Conservation (phyloP, 2,797 vertebrate species). For the Phoxinus dragarum region DNA sequence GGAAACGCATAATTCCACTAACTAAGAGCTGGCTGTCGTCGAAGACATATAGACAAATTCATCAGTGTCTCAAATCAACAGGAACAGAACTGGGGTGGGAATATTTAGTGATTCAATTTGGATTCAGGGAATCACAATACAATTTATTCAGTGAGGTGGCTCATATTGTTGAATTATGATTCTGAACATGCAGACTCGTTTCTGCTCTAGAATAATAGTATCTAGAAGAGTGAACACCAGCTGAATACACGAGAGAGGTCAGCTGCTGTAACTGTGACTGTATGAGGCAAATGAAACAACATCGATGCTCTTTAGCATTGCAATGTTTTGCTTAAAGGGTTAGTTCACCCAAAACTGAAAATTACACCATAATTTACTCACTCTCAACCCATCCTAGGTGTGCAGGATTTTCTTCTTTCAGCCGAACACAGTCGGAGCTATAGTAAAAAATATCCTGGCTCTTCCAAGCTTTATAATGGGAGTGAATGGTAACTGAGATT, state of each 20-base stretch:
- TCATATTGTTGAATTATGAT: background rate
- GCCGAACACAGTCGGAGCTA: too few species aligned
- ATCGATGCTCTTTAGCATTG: background rate
- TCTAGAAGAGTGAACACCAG: background rate
- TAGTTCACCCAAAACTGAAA: too few species aligned
- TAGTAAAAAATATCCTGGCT: too few species aligned
- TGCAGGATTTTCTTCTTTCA: too few species aligned
- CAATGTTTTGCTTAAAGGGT: background rate
- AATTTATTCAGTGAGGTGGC: background rate
- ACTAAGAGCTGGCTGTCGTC: too few species aligned
- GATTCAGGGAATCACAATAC: background rate
- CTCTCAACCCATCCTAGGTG: too few species aligned
- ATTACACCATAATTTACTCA: too few species aligned
- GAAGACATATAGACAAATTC: background rate
- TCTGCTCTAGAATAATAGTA: background rate
- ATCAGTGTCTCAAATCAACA: background rate
- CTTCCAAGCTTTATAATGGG: too few species aligned
- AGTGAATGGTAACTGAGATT: too few species aligned
- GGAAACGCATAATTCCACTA: too few species aligned
- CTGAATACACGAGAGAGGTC: background rate
- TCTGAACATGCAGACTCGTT: background rate
- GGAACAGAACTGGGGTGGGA: background rate
- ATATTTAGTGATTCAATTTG: background rate
- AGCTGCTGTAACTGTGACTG: background rate
- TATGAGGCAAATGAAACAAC: background rate